Evolutionary conservation across 2,888 invertebrate genomes (phyloP).

Genomic region (Muscina levida): DNA sequence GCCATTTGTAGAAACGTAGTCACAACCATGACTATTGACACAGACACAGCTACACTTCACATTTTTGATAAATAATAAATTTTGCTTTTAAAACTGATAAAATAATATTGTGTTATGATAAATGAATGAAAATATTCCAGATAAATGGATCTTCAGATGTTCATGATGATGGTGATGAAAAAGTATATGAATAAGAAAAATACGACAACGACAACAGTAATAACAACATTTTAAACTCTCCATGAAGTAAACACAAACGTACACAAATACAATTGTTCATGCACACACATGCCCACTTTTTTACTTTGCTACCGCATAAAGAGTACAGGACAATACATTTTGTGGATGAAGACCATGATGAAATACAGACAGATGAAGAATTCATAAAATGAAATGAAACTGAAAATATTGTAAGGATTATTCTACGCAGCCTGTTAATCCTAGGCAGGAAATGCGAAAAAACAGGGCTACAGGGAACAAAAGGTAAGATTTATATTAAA

Average conservation of each 20-base stretch:
- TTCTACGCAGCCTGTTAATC: too few relatives aligned
- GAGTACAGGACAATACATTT: background rate
- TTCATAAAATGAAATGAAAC: constrained; percentile 1
- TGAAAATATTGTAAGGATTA: background rate
- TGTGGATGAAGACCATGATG: background rate
- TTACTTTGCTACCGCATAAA: background rate
- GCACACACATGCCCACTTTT: background rate
- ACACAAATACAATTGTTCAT: background rate
- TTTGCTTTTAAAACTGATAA: constrained; percentile 22
- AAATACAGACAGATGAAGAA: background rate
- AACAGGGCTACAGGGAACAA: too few relatives aligned
- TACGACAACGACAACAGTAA: too few relatives aligned
- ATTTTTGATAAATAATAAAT: constrained; percentile 24
- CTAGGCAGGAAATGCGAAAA: too few relatives aligned
- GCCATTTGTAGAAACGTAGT: too few relatives aligned
- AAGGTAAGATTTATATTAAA: too few relatives aligned
- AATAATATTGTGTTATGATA: constrained; percentile 29
- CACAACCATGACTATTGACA: too few relatives aligned
- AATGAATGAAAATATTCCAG: constrained; percentile 27
- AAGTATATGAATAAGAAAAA: too few relatives aligned
- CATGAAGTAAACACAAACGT: background rate
- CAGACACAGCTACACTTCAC: background rate
- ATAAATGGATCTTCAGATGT: constrained; percentile 21
- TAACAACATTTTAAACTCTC: too few relatives aligned
- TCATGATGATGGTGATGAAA: too few relatives aligned